Percentiles rank a stretch among this genome's conserved stretches.
phyloP scores from a whole-genome alignment of 2,888 invertebrate genomes.

The Microchrysa polita region DNA sequence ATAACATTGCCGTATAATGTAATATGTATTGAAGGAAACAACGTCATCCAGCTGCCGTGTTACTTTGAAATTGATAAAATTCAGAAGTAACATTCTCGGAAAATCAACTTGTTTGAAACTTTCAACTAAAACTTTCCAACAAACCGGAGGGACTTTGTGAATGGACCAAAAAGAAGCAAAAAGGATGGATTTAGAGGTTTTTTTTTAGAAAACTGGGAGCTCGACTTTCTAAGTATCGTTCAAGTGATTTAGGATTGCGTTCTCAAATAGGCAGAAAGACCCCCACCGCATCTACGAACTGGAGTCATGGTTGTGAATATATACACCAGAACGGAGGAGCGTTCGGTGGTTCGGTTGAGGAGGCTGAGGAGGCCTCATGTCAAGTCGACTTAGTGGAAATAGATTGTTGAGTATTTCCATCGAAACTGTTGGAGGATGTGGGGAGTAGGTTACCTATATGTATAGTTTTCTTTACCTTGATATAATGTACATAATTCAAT shows the following conservation, averaged over 20 bases:
- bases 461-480: no score
- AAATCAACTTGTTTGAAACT: slow-evolving; percentile 6
- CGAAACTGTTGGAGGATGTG: no score
- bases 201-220: no score
- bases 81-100: neutral
- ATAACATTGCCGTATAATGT: no score
- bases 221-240: neutral
- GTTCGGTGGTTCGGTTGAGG: neutral
- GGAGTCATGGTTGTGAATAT: neutral
- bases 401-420: neutral
- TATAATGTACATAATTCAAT: no score
- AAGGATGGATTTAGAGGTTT: neutral
- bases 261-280: slow-evolving; percentile 1
- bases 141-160: neutral
- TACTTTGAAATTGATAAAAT: slow-evolving; percentile 5
- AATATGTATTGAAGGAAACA: no score
- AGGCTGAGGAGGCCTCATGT: neutral
- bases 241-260: slow-evolving; percentile 6
- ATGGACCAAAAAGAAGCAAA: neutral
- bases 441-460: no score
- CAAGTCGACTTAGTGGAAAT: slow-evolving; percentile 8
- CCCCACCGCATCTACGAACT: neutral
- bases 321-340: neutral
- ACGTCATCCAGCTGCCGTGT: no score
- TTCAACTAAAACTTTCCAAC: neutral